Evolutionary conservation across 2,113 vertebrate genomes (phyloP), one percentile per base, ranked within the genome.

Genomic region (Lichenostomus cassidix): DNA sequence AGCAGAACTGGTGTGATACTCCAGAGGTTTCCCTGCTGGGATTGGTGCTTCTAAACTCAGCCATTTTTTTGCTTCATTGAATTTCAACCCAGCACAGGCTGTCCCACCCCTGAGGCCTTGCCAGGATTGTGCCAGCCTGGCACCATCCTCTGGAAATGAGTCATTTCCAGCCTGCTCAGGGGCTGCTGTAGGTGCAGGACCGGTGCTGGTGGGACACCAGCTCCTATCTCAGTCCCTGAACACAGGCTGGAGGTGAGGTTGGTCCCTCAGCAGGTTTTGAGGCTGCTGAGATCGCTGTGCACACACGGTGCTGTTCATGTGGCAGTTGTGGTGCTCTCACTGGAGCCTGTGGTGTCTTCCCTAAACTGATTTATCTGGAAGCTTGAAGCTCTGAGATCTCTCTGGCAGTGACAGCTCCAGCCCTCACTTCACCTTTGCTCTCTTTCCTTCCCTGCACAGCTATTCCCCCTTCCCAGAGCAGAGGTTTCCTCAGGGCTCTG

Each of bases 221-320:
- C 41, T 68, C 55, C 49, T 7, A 1, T 1, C 82, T 49, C 24
- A 3, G 31, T 13, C 53, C 58, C 63, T 24, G 23, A 58, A 5
- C 33, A 1, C 21, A 5, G 21, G 28, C 75, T 55, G 78, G 53
- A 42, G 77, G 24, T 21, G 35, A 50, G 64, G 13, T 12, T 58
- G 77, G 15, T 60, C 41, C 68, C 60, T 53, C 39, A 39, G 89
- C 33, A 29, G 68, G 27, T 59, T 70, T 22, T 8, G 65, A 25
- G 76, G 79, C 78, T 42, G 62, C 74, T 22, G 73, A 82, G 78
- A 47, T 92, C 55, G 87, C 56, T 50, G 44, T 55, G 41, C 3
- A 0, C 63, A 10, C 12, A 2, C 8, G 46, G 10, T 19, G 31
- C 63, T 29, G 25, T 12, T 82, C 4, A 0, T 31, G 31, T 31